phyloP scores from a whole-genome alignment of 2,888 invertebrate species.

The Sphaerophoria taeniata region DNA sequence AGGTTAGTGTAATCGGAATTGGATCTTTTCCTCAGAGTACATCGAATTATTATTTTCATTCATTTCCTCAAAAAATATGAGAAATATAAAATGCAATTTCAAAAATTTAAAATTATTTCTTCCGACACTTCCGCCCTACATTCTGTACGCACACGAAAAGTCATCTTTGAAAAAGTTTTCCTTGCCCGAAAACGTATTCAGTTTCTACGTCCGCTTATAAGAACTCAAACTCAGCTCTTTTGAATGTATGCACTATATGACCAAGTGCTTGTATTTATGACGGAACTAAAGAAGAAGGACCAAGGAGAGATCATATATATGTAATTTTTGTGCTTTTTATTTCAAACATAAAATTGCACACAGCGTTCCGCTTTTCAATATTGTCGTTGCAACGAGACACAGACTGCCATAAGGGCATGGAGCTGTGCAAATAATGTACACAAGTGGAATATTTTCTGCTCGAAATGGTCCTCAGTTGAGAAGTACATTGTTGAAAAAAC shows the following conservation, averaged over 20 bases:
- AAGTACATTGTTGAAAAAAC: slow-evolving; percentile 70
- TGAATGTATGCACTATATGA: too few species aligned
- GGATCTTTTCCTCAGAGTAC: slow-evolving; percentile 16
- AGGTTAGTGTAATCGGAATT: slow-evolving; percentile 32
- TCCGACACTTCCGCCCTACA: slow-evolving; percentile 53
- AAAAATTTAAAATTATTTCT: slow-evolving; percentile 44
- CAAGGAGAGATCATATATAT: not conserved
- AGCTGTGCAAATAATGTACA: slow-evolving; percentile 69
- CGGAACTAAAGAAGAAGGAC: not conserved
- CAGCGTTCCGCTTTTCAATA: slow-evolving; percentile 64
- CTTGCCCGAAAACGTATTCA: slow-evolving; percentile 23
- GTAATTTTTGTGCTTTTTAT: slow-evolving; percentile 5
- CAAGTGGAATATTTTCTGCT: slow-evolving; percentile 72
- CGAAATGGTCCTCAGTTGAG: slow-evolving; percentile 68
- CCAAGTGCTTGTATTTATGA: not conserved
- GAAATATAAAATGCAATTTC: slow-evolving; percentile 22
- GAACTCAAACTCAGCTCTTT: not conserved
- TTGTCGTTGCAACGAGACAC: slow-evolving; percentile 56
- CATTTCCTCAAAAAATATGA: slow-evolving; percentile 32
- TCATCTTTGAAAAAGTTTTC: slow-evolving; percentile 18
- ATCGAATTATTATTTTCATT: slow-evolving; percentile 35
- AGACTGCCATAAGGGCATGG: slow-evolving; percentile 57
- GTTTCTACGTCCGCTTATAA: slow-evolving; percentile 33
- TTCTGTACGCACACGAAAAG: not conserved
- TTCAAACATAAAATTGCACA: slow-evolving; percentile 58